Percentiles rank a stretch among this genome's conserved stretches.
Evolutionary conservation across 2,888 invertebrate genomes (phyloP).

Genomic region (Arenicola marina): DNA sequence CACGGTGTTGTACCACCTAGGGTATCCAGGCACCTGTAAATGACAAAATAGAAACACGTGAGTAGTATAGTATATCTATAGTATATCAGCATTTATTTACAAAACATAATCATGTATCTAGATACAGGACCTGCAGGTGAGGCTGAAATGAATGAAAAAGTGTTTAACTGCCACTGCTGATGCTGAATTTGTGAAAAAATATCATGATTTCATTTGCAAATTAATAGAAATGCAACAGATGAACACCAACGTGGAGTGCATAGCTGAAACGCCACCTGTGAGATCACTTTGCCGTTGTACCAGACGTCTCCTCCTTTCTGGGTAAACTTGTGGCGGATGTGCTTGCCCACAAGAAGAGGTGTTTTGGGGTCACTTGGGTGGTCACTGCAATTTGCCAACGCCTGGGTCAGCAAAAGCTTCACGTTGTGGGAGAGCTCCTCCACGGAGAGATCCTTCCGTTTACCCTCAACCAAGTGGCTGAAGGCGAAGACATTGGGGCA

Average conservation of each 20-base stretch:
- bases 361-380: neutral
- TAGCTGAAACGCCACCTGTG: constrained; percentile 1
- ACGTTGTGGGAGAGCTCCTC: neutral
- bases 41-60: neutral
- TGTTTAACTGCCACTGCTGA: no score
- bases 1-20: constrained; percentile 3
- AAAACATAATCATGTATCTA: no score
- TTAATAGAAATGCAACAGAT: no score
- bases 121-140: no score
- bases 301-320: neutral
- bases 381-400: no score
- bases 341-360: neutral
- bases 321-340: neutral
- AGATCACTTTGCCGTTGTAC: constrained; percentile 7
- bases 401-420: neutral
- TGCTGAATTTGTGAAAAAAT: no score
- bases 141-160: no score
- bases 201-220: no score
- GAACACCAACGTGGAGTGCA: no score
- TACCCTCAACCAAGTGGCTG: neutral
- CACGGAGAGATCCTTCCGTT: neutral
- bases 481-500: neutral
- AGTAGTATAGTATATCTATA: neutral
- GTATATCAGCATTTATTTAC: neutral
- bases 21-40: constrained; percentile 6